Conservation (phyloP, 2,113 vertebrate genomes). For the Bufo bufo region DNA sequence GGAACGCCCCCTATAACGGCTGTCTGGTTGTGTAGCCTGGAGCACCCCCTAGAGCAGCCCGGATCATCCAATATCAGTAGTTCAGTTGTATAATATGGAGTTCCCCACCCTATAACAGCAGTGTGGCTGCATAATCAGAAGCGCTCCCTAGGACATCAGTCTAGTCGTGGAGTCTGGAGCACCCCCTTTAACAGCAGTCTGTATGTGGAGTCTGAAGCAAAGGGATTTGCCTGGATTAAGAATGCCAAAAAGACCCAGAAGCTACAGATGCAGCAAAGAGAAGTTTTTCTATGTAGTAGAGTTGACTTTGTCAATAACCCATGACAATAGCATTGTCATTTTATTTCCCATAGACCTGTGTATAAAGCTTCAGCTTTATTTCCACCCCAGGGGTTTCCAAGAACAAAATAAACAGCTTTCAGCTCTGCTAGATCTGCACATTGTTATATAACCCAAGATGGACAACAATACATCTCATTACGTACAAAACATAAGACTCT, state of each 20-base stretch:
- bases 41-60: too few relatives aligned
- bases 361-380: background rate
- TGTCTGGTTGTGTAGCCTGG: background rate
- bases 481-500: constrained; percentile 4
- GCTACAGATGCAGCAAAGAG: too few relatives aligned
- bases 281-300: background rate
- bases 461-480: constrained; percentile 6
- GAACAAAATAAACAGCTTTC: background rate
- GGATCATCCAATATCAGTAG: background rate
- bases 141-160: too few relatives aligned
- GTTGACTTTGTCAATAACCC: background rate
- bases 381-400: background rate
- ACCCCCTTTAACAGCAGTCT: background rate
- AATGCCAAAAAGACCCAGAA: too few relatives aligned
- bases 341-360: background rate
- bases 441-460: background rate
- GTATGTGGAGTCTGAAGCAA: background rate
- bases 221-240: too few relatives aligned
- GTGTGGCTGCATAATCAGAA: background rate
- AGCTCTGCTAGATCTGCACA: background rate
- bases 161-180: background rate
- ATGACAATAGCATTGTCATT: background rate
- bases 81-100: background rate
- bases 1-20: background rate
- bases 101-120: background rate